These are phyloP conservation scores for Drosophila rubida DNA, from an alignment of 2,888 invertebrate species.

Conservation along the genomic window DNA sequence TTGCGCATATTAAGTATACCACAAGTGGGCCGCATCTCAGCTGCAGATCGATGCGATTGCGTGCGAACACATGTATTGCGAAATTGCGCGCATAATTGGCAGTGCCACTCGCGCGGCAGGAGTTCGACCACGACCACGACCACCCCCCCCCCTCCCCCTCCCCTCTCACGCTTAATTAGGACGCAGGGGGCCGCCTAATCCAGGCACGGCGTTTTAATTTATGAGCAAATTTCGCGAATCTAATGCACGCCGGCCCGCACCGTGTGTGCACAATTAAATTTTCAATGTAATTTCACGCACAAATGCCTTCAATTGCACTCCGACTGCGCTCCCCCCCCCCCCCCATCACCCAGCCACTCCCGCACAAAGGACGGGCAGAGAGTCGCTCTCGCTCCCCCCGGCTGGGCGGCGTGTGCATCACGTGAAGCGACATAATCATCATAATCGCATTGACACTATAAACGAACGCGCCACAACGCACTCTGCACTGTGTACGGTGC, in stretches of 20 bases:
- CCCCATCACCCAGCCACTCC: too few relatives aligned
- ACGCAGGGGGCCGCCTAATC: constrained; percentile 20
- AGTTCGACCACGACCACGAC: too few relatives aligned
- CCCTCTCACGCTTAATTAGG: background rate
- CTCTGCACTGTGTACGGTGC: too few relatives aligned
- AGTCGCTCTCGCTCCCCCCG: too few relatives aligned
- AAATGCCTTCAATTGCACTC: constrained; percentile 68
- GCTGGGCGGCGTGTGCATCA: constrained; percentile 50
- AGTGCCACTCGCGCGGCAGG: too few relatives aligned
- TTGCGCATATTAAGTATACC: constrained; percentile 34
- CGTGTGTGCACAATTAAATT: constrained; percentile 74
- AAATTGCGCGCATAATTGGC: background rate
- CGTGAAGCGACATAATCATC: constrained; percentile 73
- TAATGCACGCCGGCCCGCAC: constrained; percentile 61
- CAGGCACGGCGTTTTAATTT: constrained; percentile 65
- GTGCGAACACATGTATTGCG: constrained; percentile 21
- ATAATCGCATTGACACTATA: constrained; percentile 76
- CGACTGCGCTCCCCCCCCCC: too few relatives aligned
- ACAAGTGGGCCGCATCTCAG: constrained; percentile 39
- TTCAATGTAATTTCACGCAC: constrained; percentile 77
- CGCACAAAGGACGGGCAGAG: too few relatives aligned
- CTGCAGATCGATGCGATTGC: constrained; percentile 41
- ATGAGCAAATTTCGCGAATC: constrained; percentile 68
- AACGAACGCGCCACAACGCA: constrained; percentile 54
- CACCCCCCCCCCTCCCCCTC: too few relatives aligned